phyloP scores from a whole-genome alignment of 2,888 invertebrate genomes.

The Caenorhabditis doughertyi region DNA sequence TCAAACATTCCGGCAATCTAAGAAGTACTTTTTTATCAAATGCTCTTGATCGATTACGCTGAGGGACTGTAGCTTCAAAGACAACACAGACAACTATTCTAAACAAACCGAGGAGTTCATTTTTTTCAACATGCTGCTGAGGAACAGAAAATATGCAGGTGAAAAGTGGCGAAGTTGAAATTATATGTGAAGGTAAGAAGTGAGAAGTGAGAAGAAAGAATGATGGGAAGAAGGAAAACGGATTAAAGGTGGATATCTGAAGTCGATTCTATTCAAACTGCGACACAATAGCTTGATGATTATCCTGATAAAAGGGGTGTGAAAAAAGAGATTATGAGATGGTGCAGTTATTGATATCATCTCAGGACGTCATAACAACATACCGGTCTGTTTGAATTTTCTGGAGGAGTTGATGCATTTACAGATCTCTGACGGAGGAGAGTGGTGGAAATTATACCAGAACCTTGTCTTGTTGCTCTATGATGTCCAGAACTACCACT shows the following conservation, averaged over 20 bases:
- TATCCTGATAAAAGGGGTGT: constrained; percentile 19
- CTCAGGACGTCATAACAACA: constrained; percentile 4
- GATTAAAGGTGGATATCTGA: constrained; percentile 26
- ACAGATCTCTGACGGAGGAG: background rate
- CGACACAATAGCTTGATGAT: constrained; percentile 50
- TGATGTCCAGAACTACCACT: background rate
- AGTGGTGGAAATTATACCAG: background rate
- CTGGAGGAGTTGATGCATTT: background rate
- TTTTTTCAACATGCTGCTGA: constrained; percentile 44
- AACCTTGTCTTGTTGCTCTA: background rate
- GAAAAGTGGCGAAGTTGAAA: background rate
- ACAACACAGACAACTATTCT: background rate
- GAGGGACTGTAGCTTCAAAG: background rate
- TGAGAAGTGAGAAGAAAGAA: constrained; percentile 19
- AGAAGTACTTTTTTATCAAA: background rate
- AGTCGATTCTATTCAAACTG: constrained; percentile 34
- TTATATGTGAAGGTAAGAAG: background rate
- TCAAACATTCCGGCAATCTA: constrained; percentile 69
- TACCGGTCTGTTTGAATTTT: constrained; percentile 25
- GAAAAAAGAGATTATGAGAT: constrained; percentile 8
- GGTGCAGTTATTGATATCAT: background rate
- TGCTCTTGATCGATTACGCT: no score
- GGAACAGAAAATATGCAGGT: background rate
- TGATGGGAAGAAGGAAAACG: constrained; percentile 21
- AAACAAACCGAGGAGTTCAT: constrained; percentile 37